phyloP scores from a whole-genome alignment of 2,888 invertebrate genomes.

The Exocentrus adspersus region DNA sequence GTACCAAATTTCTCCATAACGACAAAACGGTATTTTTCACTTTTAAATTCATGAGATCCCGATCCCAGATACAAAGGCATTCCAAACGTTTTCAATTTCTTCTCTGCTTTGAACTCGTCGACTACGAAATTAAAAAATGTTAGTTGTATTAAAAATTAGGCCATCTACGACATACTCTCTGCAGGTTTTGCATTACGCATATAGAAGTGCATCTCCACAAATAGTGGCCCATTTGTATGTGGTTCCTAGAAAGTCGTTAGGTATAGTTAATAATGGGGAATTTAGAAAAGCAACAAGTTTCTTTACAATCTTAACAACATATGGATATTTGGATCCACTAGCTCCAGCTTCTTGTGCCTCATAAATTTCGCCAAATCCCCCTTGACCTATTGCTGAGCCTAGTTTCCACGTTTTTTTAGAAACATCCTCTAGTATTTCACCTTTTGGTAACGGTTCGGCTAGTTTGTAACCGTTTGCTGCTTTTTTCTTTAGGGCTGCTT shows the following conservation, averaged over 20 bases:
- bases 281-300: slow-evolving; percentile 22
- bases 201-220: slow-evolving; percentile 94
- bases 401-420: slow-evolving; percentile 85
- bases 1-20: slow-evolving; percentile 90
- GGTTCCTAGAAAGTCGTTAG: slow-evolving; percentile 77
- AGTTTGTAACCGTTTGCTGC: slow-evolving; percentile 68
- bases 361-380: slow-evolving; percentile 96
- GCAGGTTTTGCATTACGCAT: slow-evolving; percentile 77
- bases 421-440: slow-evolving; percentile 81
- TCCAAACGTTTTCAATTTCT: slow-evolving; percentile 78
- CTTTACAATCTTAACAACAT: slow-evolving; percentile 83
- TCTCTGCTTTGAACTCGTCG: slow-evolving; percentile 73
- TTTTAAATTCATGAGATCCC: slow-evolving; percentile 82
- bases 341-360: slow-evolving; percentile 74
- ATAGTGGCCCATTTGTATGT: slow-evolving; percentile 90
- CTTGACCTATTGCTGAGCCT: slow-evolving; percentile 87
- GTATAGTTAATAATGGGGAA: no score
- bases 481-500: slow-evolving; percentile 54
- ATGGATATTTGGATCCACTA: slow-evolving; percentile 68
- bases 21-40: slow-evolving; percentile 85
- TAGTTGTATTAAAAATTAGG: not conserved
- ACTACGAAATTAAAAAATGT: no score
- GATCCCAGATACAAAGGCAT: slow-evolving; percentile 87
- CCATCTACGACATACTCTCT: slow-evolving; percentile 67
- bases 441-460: slow-evolving; percentile 78